Conservation (phyloP, 2,797 vertebrate species). For the Hypotaenidia philippensis region DNA sequence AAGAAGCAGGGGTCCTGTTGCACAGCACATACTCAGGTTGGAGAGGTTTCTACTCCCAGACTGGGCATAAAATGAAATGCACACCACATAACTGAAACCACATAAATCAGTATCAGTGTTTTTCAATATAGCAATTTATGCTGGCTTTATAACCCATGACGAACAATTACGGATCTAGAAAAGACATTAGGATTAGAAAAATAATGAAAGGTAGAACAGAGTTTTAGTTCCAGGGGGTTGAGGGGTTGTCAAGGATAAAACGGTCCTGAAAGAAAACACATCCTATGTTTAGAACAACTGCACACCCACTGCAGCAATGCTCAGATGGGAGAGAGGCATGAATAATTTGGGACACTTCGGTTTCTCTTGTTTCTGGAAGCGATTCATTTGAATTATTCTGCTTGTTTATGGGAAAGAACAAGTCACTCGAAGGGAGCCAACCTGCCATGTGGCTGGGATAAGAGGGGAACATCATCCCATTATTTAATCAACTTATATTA, state of each 20-base stretch:
- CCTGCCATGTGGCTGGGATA: neutral
- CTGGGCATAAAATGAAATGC: neutral
- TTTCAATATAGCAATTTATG: constrained; percentile 40
- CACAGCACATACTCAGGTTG: neutral
- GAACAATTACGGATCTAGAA: constrained; percentile 62
- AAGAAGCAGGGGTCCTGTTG: neutral
- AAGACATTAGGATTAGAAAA: constrained; percentile 3
- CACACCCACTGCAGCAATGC: neutral
- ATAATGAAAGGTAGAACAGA: constrained; percentile 5
- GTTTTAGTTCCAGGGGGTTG: constrained; percentile 22
- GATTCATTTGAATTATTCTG: constrained; percentile 19
- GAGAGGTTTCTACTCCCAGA: neutral
- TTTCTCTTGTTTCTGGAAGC: constrained; percentile 24
- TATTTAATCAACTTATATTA: constrained; percentile 12
- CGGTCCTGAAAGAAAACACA: neutral
- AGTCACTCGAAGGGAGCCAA: constrained; percentile 13
- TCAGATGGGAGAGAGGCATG: neutral
- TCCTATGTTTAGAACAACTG: neutral
- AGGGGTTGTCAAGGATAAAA: constrained; percentile 22
- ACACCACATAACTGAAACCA: neutral
- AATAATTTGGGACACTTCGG: neutral
- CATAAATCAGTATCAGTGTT: constrained; percentile 39
- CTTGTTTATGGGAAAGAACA: constrained; percentile 19
- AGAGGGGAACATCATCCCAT: neutral
- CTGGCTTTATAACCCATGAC: constrained; percentile 56